These are phyloP conservation scores for Diaphora mendica DNA, from an alignment of 2,888 invertebrate species.

Conservation along the genomic window DNA sequence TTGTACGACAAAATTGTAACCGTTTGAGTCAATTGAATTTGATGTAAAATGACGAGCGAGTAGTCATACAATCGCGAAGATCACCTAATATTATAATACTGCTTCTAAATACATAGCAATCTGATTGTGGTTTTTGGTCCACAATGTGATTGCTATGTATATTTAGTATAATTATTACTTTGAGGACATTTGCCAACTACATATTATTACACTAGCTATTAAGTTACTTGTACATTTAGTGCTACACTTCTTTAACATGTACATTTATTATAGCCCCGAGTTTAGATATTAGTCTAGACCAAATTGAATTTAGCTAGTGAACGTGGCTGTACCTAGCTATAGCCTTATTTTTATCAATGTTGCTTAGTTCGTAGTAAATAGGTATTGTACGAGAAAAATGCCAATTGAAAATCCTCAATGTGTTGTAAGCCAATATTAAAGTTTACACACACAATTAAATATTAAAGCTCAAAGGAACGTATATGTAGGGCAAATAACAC, in stretches of 20 bases:
- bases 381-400: slow-evolving; percentile 20
- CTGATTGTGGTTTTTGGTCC: neutral
- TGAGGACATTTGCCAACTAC: neutral
- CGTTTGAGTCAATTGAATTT: neutral
- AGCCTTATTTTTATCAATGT: slow-evolving; percentile 50
- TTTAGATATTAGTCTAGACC: slow-evolving; percentile 30
- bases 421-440: neutral
- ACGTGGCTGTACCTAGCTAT: slow-evolving; percentile 46
- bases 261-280: slow-evolving; percentile 3
- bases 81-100: neutral
- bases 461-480: neutral
- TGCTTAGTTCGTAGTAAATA: slow-evolving; percentile 45
- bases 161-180: neutral
- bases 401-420: slow-evolving; percentile 23
- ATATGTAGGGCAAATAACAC: neutral
- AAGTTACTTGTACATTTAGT: slow-evolving; percentile 7
- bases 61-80: neutral
- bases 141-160: neutral
- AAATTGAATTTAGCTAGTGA: slow-evolving; percentile 29
- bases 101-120: too few relatives aligned
- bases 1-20: neutral
- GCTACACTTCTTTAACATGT: neutral
- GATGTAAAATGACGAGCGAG: neutral
- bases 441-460: neutral
- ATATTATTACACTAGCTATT: neutral